phyloP scores from a whole-genome alignment of 2,888 invertebrate genomes.

The Mactromeris polynyma region DNA sequence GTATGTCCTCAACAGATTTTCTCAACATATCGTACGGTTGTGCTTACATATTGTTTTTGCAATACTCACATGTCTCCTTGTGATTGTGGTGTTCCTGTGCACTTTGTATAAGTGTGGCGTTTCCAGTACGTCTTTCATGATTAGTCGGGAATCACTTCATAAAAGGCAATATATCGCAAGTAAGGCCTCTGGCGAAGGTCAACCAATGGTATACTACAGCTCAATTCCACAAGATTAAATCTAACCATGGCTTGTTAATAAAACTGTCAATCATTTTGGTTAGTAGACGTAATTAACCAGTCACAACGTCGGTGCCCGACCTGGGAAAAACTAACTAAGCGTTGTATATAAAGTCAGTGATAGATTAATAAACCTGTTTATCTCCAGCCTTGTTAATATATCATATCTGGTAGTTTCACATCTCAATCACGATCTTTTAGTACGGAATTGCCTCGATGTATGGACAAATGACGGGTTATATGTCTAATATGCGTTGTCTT shows the following conservation, averaged over 20 bases:
- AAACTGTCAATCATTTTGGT: background rate
- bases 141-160: background rate
- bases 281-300: no score
- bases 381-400: no score
- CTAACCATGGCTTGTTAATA: background rate
- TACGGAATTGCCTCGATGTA: no score
- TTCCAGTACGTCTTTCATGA: background rate
- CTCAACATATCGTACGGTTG: background rate
- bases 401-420: no score
- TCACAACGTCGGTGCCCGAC: no score
- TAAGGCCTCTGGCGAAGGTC: background rate
- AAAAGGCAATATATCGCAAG: background rate
- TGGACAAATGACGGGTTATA: no score
- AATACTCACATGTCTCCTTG: background rate
- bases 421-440: no score
- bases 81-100: background rate
- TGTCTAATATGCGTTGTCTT: no score
- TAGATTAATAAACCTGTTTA: no score
- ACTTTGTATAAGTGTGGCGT: background rate
- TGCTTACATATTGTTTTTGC: background rate
- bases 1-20: no score
- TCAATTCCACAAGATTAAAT: background rate
- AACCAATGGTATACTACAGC: background rate
- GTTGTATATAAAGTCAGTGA: no score
- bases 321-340: no score